Base-by-base conservation (phyloP, 2,888 invertebrate genomes). In the Parelbella ahira region DNA sequence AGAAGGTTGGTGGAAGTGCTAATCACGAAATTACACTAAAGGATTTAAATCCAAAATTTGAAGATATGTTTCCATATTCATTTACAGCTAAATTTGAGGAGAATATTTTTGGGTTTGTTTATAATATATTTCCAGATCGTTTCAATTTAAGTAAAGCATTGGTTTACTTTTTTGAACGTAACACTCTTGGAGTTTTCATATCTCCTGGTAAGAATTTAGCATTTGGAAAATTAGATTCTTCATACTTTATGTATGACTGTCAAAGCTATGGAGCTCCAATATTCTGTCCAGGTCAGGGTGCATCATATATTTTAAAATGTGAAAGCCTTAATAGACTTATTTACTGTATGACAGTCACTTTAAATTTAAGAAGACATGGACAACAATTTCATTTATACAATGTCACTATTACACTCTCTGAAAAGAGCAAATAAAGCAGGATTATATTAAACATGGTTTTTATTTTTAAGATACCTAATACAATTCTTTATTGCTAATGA, bases 221-320 rank as follows among this genome's bases (percentile, higher is more conserved):
- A 4, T 88, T 90, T 53, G 90, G 90, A 1, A 87, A 60, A 48
- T 63, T 68, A 8, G 78, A 76, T 0, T 59, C 68, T 6, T 91
- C 91, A 5, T 93, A 91, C 57, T 92, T 91, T 52, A 89, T 93
- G 90, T 92, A 89, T 59, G 92, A 93, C 55, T 91, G 91, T 51
- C 91, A 91, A 65, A 89, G 89, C 46, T 73, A 80, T 51, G 92
- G 92, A 3, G 70, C 84, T 1, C 92, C 92, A 0, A 63, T 92
- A 54, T 93, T 91, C 58, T 69, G 84, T 15, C 89, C 90, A 0
- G 84, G 89, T 3, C 81, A 89, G 53, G 90, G 90, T 2, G 76
- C 87, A 4, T 81, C 91, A 0, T 92, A 92, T 55, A 73, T 91
- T 29, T 65, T 93, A 29, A 88, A 91, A 49, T 90, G 90, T 49